Evolutionary conservation across 2,888 invertebrate genomes (phyloP).

Genomic region (Gymnosoma rotundatum): DNA sequence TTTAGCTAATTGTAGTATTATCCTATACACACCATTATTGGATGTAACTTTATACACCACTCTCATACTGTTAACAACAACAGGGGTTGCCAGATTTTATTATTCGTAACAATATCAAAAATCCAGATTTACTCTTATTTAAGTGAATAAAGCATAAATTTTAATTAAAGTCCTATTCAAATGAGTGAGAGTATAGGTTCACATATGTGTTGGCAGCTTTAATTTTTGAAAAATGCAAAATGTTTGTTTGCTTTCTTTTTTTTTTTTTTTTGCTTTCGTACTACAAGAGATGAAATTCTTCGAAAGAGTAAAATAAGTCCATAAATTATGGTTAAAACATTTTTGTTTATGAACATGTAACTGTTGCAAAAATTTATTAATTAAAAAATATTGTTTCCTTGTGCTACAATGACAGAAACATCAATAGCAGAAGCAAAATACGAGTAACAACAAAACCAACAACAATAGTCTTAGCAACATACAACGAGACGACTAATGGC

Average conservation of each 20-base stretch:
- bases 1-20: no score
- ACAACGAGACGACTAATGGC: neutral
- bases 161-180: no score
- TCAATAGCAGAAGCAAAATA: neutral
- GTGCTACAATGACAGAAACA: conserved; percentile 18
- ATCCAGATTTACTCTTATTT: no score
- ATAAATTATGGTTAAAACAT: conserved; percentile 64
- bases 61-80: no score
- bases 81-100: no score
- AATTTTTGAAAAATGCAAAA: neutral
- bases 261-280: neutral
- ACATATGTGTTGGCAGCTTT: neutral
- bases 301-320: conserved; percentile 19
- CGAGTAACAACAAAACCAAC: conserved; percentile 2
- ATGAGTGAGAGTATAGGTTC: no score
- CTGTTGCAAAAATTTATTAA: conserved; percentile 69
- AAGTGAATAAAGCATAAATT: no score
- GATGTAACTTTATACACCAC: no score
- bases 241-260: no score
- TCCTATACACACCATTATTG: no score
- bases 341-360: conserved; percentile 54
- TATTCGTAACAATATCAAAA: no score
- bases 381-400: conserved; percentile 59
- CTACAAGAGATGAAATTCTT: neutral
- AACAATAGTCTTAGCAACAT: conserved; percentile 13